A percentile compares a stretch with the other conserved stretches of the same genome.
Evolutionary conservation across 2,797 vertebrate species (phyloP).

Genomic region (Phoxinus dragarum): DNA sequence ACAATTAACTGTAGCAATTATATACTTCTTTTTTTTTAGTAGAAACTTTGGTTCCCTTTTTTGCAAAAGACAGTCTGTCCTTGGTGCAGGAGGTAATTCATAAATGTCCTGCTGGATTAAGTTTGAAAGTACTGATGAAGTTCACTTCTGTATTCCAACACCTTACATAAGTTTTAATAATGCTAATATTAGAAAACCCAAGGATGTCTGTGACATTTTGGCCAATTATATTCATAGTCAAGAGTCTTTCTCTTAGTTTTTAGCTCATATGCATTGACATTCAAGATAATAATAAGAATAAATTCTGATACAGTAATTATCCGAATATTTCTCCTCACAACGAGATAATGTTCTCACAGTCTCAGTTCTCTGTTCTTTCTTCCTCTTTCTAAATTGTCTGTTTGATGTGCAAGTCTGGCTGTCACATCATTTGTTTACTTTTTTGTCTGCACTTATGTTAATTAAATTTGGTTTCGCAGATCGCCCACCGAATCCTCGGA

Average conservation of each 20-base stretch:
- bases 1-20: neutral
- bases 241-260: constrained; percentile 30
- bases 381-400: constrained; percentile 64
- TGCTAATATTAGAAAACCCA: constrained; percentile 1
- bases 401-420: constrained; percentile 65
- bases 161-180: constrained; percentile 31
- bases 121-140: constrained; percentile 2
- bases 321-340: constrained; percentile 4
- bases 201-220: constrained; percentile 21
- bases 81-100: neutral
- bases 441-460: constrained; percentile 67
- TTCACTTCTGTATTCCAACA: constrained; percentile 40
- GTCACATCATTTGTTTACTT: constrained; percentile 67
- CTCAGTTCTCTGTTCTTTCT: constrained; percentile 13
- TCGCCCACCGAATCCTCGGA: constrained; percentile 54
- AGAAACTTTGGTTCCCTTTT: neutral
- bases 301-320: constrained; percentile 40
- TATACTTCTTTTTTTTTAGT: too few relatives aligned
- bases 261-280: constrained; percentile 36
- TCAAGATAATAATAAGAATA: constrained; percentile 21
- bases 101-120: neutral
- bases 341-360: constrained; percentile 18
- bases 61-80: neutral
- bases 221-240: constrained; percentile 42
- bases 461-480: constrained; percentile 64